A percentile compares a stretch with the other conserved stretches of the same genome.
These are phyloP conservation scores for Dysdera silvatica DNA, from an alignment of 1,140 invertebrate species.

Conservation along the genomic window DNA sequence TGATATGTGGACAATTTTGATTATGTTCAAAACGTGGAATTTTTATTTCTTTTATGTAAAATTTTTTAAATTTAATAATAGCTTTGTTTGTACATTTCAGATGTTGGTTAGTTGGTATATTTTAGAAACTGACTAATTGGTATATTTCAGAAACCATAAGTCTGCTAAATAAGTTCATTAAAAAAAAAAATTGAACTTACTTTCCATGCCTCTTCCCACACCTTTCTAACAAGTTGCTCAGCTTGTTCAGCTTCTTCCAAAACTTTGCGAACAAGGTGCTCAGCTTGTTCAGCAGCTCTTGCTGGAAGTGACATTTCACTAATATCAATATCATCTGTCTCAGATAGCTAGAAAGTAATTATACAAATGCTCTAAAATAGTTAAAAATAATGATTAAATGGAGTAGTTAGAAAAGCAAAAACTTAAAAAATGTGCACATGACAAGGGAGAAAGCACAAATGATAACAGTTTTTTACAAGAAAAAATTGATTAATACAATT, in stretches of 20 bases:
- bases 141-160: too few species aligned
- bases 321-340: constrained; percentile 19
- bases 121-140: too few species aligned
- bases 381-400: neutral
- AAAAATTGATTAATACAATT: neutral
- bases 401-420: neutral
- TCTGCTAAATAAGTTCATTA: too few species aligned
- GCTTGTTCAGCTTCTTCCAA: constrained; percentile 88
- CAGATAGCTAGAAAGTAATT: constrained; percentile 1
- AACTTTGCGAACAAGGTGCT: constrained; percentile 86
- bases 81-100: too few species aligned
- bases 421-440: neutral
- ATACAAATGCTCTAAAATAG: neutral
- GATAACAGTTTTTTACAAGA: neutral
- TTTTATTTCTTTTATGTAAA: too few species aligned
- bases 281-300: constrained; percentile 83
- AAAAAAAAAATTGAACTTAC: constrained; percentile 40
- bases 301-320: constrained; percentile 57
- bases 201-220: constrained; percentile 59
- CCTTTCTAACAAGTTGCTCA: constrained; percentile 86
- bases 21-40: too few species aligned
- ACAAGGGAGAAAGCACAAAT: too few species aligned
- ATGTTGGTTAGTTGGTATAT: too few species aligned
- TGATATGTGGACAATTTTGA: too few species aligned
- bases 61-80: too few species aligned